Base-by-base conservation (phyloP, 2,888 invertebrate genomes). In the Polydrusus cervinus region DNA sequence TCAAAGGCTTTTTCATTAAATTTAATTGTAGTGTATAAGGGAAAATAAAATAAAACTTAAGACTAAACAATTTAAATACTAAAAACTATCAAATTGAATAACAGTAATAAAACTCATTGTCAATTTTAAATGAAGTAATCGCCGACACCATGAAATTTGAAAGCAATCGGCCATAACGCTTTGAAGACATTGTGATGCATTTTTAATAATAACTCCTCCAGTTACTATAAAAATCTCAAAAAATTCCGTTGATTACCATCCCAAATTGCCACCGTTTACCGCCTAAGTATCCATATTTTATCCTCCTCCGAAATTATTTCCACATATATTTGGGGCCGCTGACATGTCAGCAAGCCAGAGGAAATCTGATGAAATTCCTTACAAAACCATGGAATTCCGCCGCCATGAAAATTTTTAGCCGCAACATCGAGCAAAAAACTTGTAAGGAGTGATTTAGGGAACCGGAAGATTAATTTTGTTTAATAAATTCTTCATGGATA, bases 301-400 rank as follows among this genome's bases (percentile, higher is more conserved):
- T 75, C 75, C 64, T 55, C 67, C 71, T 61, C 60, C 40, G 18
- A 75, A 75, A 75, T 75, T 71, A 75, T 74, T 71, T 70, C 62
- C 71, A 57, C 65, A 71, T 70, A 71, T 66, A 71, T 71, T 75
- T 55, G 34, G 64, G 45, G 20, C 14, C 10, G 16, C 14, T 55
- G 71, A 67, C 75, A 70, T 71, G 70, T 75, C 71, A 55, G 61
- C 67, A 30, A 51, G 60, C 70, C 43, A 18, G 40, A 71, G 34
- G 51, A 65, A 75, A 75, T 75, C 75, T 75, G 75, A 75, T 75
- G 75, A 75, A 75, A 75, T 75, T 75, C 75, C 75, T 75, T 66
- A 62, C 66, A 66, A 75, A 62, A 67, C 75, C 16, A 70, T 66
- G 74, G 74, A 74, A 74, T 71, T 66, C 57, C 53, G 53, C 40